A percentile compares a stretch with the other conserved stretches of the same genome.
Evolutionary conservation across 2,113 vertebrate genomes (phyloP).

Genomic region (Psilopsiagon aymara): DNA sequence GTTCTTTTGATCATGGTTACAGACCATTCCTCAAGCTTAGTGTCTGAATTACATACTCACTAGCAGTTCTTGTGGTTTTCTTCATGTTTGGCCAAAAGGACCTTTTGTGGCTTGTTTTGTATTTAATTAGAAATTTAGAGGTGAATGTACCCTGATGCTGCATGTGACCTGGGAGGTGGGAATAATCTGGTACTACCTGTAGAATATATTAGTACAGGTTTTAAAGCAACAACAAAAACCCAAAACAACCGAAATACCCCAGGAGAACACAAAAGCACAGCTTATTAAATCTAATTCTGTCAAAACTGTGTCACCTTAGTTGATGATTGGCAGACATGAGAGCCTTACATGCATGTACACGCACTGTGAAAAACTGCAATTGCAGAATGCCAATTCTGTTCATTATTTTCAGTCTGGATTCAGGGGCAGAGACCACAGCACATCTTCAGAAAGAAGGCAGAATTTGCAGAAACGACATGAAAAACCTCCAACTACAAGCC

Average conservation of each 20-base stretch:
- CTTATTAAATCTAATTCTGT: background rate
- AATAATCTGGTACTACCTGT: background rate
- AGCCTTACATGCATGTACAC: accelerated
- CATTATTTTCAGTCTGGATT: slow-evolving; percentile 70
- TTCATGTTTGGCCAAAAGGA: background rate
- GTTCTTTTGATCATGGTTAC: background rate
- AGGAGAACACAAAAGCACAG: background rate
- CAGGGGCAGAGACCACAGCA: slow-evolving; percentile 80
- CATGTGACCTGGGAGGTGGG: background rate
- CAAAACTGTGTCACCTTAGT: background rate
- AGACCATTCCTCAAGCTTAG: background rate
- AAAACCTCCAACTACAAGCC: slow-evolving; percentile 63
- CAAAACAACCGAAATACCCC: background rate
- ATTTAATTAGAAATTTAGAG: background rate
- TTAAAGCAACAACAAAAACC: background rate
- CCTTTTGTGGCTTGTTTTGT: background rate
- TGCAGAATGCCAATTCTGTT: background rate
- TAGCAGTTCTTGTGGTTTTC: background rate
- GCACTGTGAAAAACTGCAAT: background rate
- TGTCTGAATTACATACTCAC: background rate
- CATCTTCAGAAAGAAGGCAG: slow-evolving; percentile 79
- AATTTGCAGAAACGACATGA: slow-evolving; percentile 79
- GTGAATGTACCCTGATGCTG: background rate
- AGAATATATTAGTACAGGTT: background rate
- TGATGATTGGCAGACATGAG: background rate